phyloP scores from a whole-genome alignment of 1,140 invertebrate genomes.

The Zaprionus gabonicus region DNA sequence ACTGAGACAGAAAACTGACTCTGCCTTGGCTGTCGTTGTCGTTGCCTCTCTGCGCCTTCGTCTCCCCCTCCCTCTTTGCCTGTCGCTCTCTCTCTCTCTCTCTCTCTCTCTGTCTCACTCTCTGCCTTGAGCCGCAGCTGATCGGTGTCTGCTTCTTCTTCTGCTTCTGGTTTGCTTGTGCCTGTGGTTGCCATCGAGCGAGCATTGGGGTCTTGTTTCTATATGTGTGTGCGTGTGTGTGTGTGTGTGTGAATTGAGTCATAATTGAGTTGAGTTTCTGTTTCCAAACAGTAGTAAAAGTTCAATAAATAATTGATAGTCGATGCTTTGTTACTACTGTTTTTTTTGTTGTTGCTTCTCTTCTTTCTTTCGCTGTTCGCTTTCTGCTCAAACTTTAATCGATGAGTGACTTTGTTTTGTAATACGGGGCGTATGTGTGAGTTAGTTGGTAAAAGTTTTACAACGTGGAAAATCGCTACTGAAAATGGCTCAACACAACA shows the following conservation, averaged over 20 bases:
- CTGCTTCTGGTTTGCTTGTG: constrained; percentile 61
- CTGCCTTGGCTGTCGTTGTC: constrained; percentile 26
- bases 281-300: constrained; percentile 71
- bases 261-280: constrained; percentile 61
- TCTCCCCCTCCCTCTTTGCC: not conserved
- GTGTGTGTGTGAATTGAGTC: constrained; percentile 19
- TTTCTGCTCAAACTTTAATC: constrained; percentile 49
- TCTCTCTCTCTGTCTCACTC: constrained; percentile 3
- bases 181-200: constrained; percentile 51
- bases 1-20: constrained; percentile 63
- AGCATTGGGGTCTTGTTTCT: constrained; percentile 40
- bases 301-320: constrained; percentile 77
- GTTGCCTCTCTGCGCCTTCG: not conserved
- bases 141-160: constrained; percentile 35
- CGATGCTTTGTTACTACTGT: constrained; percentile 54
- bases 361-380: not conserved
- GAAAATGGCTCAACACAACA: constrained; percentile 23
- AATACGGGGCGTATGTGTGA: constrained; percentile 47
- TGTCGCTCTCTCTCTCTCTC: constrained; percentile 9
- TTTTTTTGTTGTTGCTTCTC: constrained; percentile 34
- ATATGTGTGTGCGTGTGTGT: constrained; percentile 1
- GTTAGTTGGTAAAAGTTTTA: not conserved
- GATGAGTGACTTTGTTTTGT: constrained; percentile 64
- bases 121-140: constrained; percentile 29
- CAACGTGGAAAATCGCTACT: not conserved